phyloP scores from a whole-genome alignment of 1,140 invertebrate genomes.

The Cecropterus lyciades region DNA sequence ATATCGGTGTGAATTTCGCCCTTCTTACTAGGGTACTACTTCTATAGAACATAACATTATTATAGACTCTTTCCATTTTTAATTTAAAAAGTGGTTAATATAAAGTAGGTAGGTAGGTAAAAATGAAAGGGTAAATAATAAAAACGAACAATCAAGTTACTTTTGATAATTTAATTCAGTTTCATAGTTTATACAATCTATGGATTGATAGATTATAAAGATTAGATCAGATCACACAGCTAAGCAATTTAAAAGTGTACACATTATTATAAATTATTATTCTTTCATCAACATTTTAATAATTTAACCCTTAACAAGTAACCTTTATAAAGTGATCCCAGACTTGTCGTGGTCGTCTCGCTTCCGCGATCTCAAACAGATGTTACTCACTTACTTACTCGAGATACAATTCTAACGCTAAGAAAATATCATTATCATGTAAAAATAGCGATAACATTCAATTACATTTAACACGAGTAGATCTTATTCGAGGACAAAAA shows the following conservation, averaged over 20 bases:
- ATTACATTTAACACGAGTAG: constrained; percentile 69
- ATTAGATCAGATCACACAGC: constrained; percentile 82
- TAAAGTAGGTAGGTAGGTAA: too few species aligned
- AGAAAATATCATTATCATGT: constrained; percentile 68
- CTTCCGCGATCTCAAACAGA: constrained; percentile 56
- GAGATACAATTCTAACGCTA: constrained; percentile 60
- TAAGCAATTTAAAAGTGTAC: constrained; percentile 76
- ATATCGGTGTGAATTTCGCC: too few species aligned
- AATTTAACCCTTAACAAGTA: constrained; percentile 79
- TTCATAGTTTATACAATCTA: constrained; percentile 81
- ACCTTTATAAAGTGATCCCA: constrained; percentile 78
- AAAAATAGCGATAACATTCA: constrained; percentile 81
- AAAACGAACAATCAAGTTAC: constrained; percentile 70
- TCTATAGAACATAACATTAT: too few species aligned
- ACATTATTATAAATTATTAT: constrained; percentile 77
- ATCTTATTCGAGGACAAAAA: constrained; percentile 76
- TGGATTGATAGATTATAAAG: constrained; percentile 73
- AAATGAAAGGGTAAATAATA: constrained; percentile 38
- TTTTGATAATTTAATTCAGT: constrained; percentile 78
- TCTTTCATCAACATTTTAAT: constrained; percentile 77
- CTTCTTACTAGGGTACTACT: too few species aligned
- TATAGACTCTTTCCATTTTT: too few species aligned
- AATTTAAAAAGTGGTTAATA: too few species aligned
- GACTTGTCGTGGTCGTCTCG: constrained; percentile 58
- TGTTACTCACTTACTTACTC: constrained; percentile 64